phyloP scores from a whole-genome alignment of 53 echinoderm and acorn worm species.

The Antedon mediterranea region DNA sequence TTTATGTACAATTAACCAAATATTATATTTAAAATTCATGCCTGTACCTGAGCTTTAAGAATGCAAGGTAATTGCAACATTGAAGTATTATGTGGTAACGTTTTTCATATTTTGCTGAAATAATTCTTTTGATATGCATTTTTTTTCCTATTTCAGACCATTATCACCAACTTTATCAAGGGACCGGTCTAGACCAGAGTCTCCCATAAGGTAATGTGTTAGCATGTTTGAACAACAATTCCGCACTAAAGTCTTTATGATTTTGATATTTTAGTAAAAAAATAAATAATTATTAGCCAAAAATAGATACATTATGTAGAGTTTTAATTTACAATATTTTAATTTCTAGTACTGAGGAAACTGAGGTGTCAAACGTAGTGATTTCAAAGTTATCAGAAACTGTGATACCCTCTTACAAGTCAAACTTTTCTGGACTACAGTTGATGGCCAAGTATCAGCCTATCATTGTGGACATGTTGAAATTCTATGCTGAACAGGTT shows the following conservation, averaged over 20 bases:
- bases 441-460: constrained; percentile 72
- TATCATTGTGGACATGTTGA: constrained; percentile 60
- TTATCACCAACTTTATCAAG: constrained; percentile 47
- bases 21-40: too few relatives aligned
- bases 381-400: neutral
- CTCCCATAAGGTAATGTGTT: constrained; percentile 45
- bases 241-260: too few relatives aligned
- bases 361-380: neutral
- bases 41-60: too few relatives aligned
- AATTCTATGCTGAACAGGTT: constrained; percentile 83
- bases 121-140: neutral
- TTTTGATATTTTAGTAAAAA: too few relatives aligned
- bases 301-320: too few relatives aligned
- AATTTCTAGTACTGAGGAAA: neutral
- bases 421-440: constrained; percentile 30
- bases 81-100: too few relatives aligned
- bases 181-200: constrained; percentile 43
- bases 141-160: constrained; percentile 29
- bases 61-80: too few relatives aligned
- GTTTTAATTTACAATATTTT: too few relatives aligned
- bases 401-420: neutral
- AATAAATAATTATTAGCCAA: too few relatives aligned
- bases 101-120: neutral
- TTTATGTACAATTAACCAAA: too few relatives aligned
- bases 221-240: too few relatives aligned